A percentile compares a stretch with the other conserved stretches of the same genome.
These are phyloP conservation scores for Leptinotarsa lineolata DNA, from an alignment of 1,140 invertebrate species.

Conservation along the genomic window DNA sequence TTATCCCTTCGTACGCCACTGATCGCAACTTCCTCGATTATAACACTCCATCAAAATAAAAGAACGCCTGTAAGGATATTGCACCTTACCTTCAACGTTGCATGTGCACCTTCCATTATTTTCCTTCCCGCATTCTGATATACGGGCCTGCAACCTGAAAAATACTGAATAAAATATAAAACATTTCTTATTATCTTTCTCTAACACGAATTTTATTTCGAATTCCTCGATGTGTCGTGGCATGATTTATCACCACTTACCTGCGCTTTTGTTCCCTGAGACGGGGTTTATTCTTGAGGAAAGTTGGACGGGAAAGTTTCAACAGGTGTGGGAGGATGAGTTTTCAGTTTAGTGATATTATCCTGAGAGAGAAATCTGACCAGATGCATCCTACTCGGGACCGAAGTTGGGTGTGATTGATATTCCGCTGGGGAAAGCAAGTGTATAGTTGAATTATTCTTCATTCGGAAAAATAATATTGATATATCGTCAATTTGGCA, in stretches of 20 bases:
- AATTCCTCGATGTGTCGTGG: constrained; percentile 28
- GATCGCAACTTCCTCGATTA: constrained; percentile 42
- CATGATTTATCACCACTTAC: constrained; percentile 15
- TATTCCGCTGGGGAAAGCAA: no score
- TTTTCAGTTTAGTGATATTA: neutral
- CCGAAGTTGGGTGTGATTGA: no score
- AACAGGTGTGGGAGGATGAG: neutral
- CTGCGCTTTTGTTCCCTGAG: neutral
- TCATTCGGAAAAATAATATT: no score
- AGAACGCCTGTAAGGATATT: constrained; percentile 44
- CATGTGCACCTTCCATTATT: constrained; percentile 44
- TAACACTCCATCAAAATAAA: constrained; percentile 40
- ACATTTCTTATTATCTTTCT: constrained; percentile 39
- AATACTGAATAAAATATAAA: constrained; percentile 46
- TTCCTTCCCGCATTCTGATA: constrained; percentile 37
- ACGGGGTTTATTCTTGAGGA: neutral
- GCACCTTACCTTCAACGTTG: constrained; percentile 42
- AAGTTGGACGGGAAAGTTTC: neutral
- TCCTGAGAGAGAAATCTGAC: neutral
- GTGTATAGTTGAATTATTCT: no score
- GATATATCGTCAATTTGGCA: no score
- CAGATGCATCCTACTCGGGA: no score
- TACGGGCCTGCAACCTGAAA: constrained; percentile 42
- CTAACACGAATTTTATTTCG: constrained; percentile 40
- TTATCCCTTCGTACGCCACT: constrained; percentile 17